phyloP scores from a whole-genome alignment of 2,797 vertebrate species.

The Momotus momota region DNA sequence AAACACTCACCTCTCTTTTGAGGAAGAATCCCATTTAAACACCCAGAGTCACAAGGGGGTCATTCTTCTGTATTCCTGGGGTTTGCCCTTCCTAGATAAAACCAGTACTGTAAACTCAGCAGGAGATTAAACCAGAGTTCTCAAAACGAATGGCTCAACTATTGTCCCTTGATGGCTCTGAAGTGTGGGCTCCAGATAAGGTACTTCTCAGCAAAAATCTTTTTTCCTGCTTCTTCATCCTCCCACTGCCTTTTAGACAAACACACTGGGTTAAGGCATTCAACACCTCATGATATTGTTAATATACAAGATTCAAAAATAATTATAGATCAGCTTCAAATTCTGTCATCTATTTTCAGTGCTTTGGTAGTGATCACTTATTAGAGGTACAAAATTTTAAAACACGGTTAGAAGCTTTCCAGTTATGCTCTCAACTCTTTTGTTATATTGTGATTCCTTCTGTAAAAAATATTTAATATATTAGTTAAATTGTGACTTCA shows the following conservation, averaged over 20 bases:
- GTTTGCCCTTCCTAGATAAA: slow-evolving; percentile 60
- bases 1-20: neutral
- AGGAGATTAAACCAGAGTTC: slow-evolving; percentile 48
- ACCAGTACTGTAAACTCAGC: slow-evolving; percentile 51
- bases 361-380: neutral
- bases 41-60: neutral
- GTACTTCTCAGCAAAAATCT: slow-evolving; percentile 3
- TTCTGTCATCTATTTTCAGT: neutral
- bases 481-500: neutral
- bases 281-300: neutral
- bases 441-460: neutral
- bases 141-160: slow-evolving; percentile 36
- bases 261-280: neutral
- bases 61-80: slow-evolving; percentile 28
- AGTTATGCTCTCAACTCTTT: neutral
- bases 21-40: neutral
- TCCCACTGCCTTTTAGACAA: neutral
- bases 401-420: neutral
- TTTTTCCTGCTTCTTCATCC: slow-evolving; percentile 24
- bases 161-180: slow-evolving; percentile 28
- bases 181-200: slow-evolving; percentile 47
- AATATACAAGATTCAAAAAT: neutral
- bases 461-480: neutral
- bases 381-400: neutral
- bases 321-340: neutral